phyloP scores from a whole-genome alignment of 1,140 invertebrate species.

The Cyphomyrmex costatus region DNA sequence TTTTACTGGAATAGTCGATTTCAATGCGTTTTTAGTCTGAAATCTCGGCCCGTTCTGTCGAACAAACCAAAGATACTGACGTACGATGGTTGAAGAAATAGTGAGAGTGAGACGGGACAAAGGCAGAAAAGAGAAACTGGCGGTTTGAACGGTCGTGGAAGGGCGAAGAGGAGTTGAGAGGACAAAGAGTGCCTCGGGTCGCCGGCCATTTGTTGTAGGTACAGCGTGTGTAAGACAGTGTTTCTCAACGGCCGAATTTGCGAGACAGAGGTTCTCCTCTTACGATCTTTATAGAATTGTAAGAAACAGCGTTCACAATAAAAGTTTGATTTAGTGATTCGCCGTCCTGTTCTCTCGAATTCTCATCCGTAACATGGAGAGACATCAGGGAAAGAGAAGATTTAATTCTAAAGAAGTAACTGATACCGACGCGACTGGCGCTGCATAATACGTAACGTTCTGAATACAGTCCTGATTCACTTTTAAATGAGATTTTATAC shows the following conservation, averaged over 20 bases:
- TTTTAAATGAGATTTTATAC: conserved; percentile 2
- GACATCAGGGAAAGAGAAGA: too few relatives aligned
- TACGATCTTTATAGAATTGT: neutral
- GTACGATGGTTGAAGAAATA: conserved; percentile 47
- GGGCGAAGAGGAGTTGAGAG: conserved; percentile 65
- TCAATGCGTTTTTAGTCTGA: conserved; percentile 39
- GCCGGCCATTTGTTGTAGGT: conserved; percentile 78
- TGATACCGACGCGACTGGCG: neutral
- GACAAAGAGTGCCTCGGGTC: conserved; percentile 78
- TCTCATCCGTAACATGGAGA: too few relatives aligned
- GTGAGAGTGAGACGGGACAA: conserved; percentile 56
- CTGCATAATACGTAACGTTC: conserved; percentile 16
- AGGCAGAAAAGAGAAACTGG: conserved; percentile 51
- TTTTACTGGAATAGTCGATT: conserved; percentile 35
- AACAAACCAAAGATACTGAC: conserved; percentile 41
- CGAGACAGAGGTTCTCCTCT: neutral
- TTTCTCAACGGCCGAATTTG: conserved; percentile 47
- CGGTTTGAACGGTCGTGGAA: neutral
- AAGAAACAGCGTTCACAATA: neutral
- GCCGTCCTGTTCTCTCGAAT: neutral
- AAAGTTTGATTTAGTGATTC: neutral
- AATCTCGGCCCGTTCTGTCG: conserved; percentile 17
- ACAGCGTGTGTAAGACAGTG: conserved; percentile 69
- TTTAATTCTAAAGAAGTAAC: conserved; percentile 27
- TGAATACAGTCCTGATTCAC: conserved; percentile 21